phyloP scores from a whole-genome alignment of 2,888 invertebrate species.

The Suillia variegata region DNA sequence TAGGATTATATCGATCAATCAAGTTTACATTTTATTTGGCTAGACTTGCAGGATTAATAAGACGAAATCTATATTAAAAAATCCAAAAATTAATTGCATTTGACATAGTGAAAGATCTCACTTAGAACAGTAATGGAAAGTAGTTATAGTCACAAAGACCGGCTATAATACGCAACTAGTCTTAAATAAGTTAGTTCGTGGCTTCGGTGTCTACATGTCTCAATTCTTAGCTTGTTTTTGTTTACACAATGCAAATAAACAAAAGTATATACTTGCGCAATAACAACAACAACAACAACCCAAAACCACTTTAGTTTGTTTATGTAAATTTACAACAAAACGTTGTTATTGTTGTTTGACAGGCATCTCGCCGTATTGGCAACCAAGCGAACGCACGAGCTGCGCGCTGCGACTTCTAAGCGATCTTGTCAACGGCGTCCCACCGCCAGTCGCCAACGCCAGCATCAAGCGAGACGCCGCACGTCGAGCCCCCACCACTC shows the following conservation, averaged over 20 bases:
- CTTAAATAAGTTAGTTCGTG: no score
- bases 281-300: background rate
- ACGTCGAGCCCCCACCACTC: background rate
- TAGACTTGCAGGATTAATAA: no score
- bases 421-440: background rate
- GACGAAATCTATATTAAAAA: no score
- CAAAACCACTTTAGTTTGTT: background rate
- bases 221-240: constrained; percentile 6
- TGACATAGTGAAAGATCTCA: no score
- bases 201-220: no score
- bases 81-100: no score
- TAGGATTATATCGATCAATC: no score
- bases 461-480: background rate
- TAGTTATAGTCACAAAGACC: no score
- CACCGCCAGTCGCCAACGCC: background rate
- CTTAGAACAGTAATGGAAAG: no score
- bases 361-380: background rate
- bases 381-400: background rate
- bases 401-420: background rate
- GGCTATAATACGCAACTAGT: no score
- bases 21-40: no score
- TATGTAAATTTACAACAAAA: constrained; percentile 1
- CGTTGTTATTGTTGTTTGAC: background rate
- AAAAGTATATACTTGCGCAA: background rate
- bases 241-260: constrained; percentile 7